Evolutionary conservation across 2,888 invertebrate species (phyloP).

Genomic region (Drosophila imparisetae): DNA sequence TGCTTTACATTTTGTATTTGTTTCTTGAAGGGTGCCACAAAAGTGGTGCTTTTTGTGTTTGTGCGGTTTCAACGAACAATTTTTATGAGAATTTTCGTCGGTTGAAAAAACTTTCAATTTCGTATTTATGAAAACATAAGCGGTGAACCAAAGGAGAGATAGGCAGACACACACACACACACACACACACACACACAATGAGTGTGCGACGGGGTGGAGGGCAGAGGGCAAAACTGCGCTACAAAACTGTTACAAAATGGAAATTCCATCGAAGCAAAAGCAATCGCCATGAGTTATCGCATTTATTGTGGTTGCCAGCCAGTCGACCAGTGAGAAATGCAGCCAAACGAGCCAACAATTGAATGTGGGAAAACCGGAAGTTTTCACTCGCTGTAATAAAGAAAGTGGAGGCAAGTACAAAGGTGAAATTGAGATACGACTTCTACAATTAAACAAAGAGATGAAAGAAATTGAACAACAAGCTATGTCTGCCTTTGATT

Average conservation of each 20-base stretch:
- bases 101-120: conserved; percentile 78
- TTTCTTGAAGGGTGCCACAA: conserved; percentile 70
- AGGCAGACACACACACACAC: conserved; percentile 3
- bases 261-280: conserved; percentile 73
- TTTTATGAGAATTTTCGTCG: conserved; percentile 76
- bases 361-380: conserved; percentile 49
- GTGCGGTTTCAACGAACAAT: conserved; percentile 72
- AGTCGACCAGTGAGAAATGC: conserved; percentile 25
- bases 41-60: conserved; percentile 38
- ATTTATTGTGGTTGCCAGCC: conserved; percentile 16
- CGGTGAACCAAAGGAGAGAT: conserved; percentile 32
- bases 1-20: conserved; percentile 52
- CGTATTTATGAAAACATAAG: conserved; percentile 71
- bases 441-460: conserved; percentile 17
- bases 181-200: neutral
- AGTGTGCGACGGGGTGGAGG: neutral
- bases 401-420: conserved; percentile 41
- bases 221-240: conserved; percentile 38
- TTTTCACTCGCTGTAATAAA: conserved; percentile 31
- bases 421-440: conserved; percentile 28
- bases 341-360: conserved; percentile 49
- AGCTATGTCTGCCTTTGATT: neutral
- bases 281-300: conserved; percentile 59
- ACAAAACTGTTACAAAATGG: conserved; percentile 74
- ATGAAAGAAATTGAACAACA: conserved; percentile 5